Percentiles rank a stretch among this genome's conserved stretches.
These are phyloP conservation scores for Acronicta aceris DNA, from an alignment of 2,888 invertebrate genomes.

Conservation along the genomic window DNA sequence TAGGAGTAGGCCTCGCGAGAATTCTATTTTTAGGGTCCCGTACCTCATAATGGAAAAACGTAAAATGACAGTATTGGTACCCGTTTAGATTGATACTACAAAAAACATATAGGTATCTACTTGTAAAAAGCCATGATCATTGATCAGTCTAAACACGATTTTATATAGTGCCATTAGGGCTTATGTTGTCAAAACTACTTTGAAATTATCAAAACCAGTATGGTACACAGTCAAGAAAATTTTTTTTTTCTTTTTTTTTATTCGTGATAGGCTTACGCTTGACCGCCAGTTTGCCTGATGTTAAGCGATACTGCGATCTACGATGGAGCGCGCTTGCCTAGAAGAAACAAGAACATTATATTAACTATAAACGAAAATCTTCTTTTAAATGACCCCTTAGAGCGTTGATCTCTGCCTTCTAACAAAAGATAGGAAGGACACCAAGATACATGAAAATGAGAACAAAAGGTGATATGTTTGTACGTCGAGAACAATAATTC, in stretches of 20 bases:
- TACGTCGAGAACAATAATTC: background rate
- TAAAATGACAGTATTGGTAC: too few species aligned
- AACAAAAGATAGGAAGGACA: conserved; percentile 12
- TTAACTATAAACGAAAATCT: background rate
- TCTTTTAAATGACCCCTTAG: conserved; percentile 25
- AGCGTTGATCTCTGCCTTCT: conserved; percentile 19
- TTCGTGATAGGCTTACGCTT: too few species aligned
- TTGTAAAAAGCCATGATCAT: too few species aligned
- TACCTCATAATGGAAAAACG: background rate
- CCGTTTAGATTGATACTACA: too few species aligned
- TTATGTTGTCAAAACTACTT: background rate
- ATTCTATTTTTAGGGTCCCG: background rate
- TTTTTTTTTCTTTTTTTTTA: too few species aligned
- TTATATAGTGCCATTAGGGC: too few species aligned
- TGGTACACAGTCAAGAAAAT: conserved; percentile 10
- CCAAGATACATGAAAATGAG: background rate
- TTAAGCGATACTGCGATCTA: too few species aligned
- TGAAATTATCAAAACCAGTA: background rate
- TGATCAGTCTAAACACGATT: too few species aligned
- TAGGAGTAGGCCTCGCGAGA: background rate
- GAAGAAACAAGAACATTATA: too few species aligned
- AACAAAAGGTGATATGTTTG: background rate
- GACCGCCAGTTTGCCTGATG: too few species aligned
- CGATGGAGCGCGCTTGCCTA: too few species aligned
- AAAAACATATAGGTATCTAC: too few species aligned